Percentiles rank a stretch among this genome's conserved stretches.
These are phyloP conservation scores for Leucoma salicis DNA, from an alignment of 2,888 invertebrate species.

Conservation along the genomic window DNA sequence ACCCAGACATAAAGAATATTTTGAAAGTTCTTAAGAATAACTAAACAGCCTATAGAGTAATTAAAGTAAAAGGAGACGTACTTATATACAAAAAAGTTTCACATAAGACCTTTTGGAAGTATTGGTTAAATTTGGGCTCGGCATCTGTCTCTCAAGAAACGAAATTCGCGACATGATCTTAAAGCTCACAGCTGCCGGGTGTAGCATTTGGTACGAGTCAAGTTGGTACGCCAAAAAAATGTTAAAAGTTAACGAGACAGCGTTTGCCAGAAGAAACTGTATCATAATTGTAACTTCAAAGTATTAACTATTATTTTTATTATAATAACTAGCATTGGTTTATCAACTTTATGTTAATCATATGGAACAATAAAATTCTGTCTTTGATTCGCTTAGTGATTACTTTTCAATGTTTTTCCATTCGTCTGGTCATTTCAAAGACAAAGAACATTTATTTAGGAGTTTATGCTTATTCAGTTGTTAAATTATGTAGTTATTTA, in stretches of 20 bases:
- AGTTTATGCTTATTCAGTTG: too few relatives aligned
- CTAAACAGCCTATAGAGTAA: constrained; percentile 11
- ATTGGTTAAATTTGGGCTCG: constrained; percentile 28
- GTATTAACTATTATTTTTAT: too few relatives aligned
- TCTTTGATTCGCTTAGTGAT: too few relatives aligned
- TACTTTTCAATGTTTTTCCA: too few relatives aligned
- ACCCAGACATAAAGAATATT: constrained; percentile 8
- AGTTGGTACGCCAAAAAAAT: constrained; percentile 46
- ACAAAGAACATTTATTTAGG: too few relatives aligned
- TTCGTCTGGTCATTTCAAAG: too few relatives aligned
- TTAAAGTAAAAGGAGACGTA: constrained; percentile 22
- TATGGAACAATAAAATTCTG: too few relatives aligned
- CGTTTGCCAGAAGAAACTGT: too few relatives aligned
- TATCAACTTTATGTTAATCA: too few relatives aligned
- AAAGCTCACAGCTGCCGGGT: constrained; percentile 60
- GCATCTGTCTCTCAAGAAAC: constrained; percentile 57
- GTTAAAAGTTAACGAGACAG: not conserved
- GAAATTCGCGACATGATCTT: constrained; percentile 69
- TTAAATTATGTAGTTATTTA: too few relatives aligned
- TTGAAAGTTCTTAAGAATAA: constrained; percentile 5
- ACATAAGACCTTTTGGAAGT: constrained; percentile 34
- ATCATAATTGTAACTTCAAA: too few relatives aligned
- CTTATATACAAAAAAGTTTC: constrained; percentile 8
- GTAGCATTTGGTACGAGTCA: constrained; percentile 77
- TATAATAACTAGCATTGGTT: too few relatives aligned